These are phyloP conservation scores for Oreochromis mossambicus DNA, from an alignment of 2,797 vertebrate species.

Conservation along the genomic window DNA sequence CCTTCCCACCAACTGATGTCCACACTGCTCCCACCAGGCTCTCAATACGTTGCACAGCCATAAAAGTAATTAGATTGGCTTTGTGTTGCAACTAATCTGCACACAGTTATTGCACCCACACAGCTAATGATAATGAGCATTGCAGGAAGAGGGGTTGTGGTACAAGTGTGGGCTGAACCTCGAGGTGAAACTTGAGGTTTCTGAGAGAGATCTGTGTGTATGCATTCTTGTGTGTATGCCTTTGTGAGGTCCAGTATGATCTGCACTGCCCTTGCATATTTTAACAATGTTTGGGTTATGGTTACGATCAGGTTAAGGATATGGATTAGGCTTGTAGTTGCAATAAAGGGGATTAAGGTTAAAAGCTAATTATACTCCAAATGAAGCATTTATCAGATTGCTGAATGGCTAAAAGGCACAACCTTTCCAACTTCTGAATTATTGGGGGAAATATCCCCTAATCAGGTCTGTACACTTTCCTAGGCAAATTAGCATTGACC, in stretches of 20 bases:
- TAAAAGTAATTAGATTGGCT: slow-evolving; percentile 68
- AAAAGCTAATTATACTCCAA: neutral
- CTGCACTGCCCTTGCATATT: neutral
- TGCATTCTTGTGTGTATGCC: neutral
- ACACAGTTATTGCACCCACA: slow-evolving; percentile 33
- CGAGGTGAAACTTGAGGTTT: neutral
- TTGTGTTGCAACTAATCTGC: slow-evolving; percentile 55
- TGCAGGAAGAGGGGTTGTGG: neutral
- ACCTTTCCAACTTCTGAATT: neutral
- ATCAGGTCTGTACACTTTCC: neutral
- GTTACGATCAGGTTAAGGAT: neutral
- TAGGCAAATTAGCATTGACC: neutral
- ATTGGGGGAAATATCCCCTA: rapidly evolving
- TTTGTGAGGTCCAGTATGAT: neutral
- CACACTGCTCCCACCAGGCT: slow-evolving; percentile 2
- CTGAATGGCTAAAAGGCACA: neutral
- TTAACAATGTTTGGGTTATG: neutral
- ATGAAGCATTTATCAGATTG: neutral
- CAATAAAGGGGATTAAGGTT: neutral
- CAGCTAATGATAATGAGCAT: slow-evolving; percentile 57
- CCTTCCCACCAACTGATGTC: slow-evolving; percentile 25
- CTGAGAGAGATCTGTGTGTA: neutral
- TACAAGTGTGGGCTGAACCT: slow-evolving; percentile 8
- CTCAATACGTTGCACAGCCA: slow-evolving; percentile 10
- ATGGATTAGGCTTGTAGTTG: neutral